Evolutionary conservation across 2,888 invertebrate genomes (phyloP), one percentile per base, ranked within the genome.

Genomic region (Synergus umbraculus): DNA sequence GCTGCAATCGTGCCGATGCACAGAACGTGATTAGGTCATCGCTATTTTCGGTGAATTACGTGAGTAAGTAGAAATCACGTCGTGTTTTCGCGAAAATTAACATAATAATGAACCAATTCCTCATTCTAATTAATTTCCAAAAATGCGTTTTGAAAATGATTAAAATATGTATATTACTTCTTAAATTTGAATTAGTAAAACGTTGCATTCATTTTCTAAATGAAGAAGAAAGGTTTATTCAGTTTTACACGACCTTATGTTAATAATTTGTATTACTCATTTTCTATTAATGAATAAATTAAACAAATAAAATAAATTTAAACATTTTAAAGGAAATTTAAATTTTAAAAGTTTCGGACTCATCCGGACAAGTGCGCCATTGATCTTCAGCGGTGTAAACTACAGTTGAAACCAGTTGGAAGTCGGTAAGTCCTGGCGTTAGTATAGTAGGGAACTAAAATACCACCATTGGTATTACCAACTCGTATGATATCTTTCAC

Each of bases 11-110:
- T 60, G 15, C 54, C 54, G 54, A 54, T 54, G 18, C 60, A 60
- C 22, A 60, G 60, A 60, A 22, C 60, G 60, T 60, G 60, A 60
- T 60, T 60, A 60, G 60, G 22, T 60, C 60, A 60, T 60, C 60
- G 60, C 60, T 60, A 60, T 60, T 22, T 60, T 60, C 60, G 22
- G 60, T 60, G 60, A 60, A 60, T 60, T 60, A 60, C 22, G 60
- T 4, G 22, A n/a, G 60, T 60, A 60, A 60, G 60, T 60, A 9
- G 60, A 60, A 54, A 60, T 60, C 60, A 60, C 22, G 12, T 60
- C 12, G 18, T 60, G 12, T 18, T 60, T 60, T 60, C 58, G n/a
- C 10, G 58, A 58, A 7, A 9, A 8, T 58, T 18, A n/a, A n/a
- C 12, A 18, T 8, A 60, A 22, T 22, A 22, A 60, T 60, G 4